phyloP scores from a whole-genome alignment of 1,140 invertebrate genomes.

The Macrobrachium rosenbergii region DNA sequence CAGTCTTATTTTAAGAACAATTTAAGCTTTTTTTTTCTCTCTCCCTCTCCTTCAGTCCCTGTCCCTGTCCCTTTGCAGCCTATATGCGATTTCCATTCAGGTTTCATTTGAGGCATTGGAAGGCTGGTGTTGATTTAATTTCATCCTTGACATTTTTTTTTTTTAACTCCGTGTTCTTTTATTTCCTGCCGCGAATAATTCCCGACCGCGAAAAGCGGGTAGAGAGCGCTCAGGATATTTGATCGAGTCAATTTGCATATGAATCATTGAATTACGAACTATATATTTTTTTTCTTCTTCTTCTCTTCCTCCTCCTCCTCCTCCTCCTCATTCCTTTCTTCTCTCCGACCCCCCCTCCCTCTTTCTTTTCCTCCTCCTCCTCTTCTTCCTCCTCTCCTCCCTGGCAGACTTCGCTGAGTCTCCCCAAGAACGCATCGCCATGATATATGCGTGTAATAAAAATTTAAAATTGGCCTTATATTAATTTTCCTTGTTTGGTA shows the following conservation, averaged over 20 bases:
- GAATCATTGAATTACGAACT: constrained; percentile 36
- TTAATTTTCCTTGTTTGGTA: constrained; percentile 36
- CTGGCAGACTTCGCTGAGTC: not conserved
- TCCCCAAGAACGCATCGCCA: not conserved
- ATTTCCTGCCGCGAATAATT: constrained; percentile 27
- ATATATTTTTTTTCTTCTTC: constrained; percentile 21
- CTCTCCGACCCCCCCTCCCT: not conserved
- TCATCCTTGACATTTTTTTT: not conserved
- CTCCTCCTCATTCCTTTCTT: not conserved
- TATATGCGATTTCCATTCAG: not conserved
- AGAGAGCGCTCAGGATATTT: constrained; percentile 32
- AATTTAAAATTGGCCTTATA: constrained; percentile 28
- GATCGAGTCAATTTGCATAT: constrained; percentile 38
- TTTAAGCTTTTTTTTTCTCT: not conserved
- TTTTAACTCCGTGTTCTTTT: not conserved
- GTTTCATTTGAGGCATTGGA: not conserved
- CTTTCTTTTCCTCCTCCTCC: not conserved
- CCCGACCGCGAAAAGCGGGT: constrained; percentile 22
- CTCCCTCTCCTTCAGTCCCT: no score
- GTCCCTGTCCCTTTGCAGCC: no score
- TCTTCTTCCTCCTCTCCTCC: constrained; percentile 20
- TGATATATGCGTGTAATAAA: constrained; percentile 44
- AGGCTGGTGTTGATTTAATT: constrained; percentile 18
- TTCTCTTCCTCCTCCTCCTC: constrained; percentile 11
- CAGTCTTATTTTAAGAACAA: no score